A percentile compares a stretch with the other conserved stretches of the same genome.
These are phyloP conservation scores for Muntiacus muntjak DNA, from an alignment of 2,113 vertebrate genomes.

Conservation along the genomic window DNA sequence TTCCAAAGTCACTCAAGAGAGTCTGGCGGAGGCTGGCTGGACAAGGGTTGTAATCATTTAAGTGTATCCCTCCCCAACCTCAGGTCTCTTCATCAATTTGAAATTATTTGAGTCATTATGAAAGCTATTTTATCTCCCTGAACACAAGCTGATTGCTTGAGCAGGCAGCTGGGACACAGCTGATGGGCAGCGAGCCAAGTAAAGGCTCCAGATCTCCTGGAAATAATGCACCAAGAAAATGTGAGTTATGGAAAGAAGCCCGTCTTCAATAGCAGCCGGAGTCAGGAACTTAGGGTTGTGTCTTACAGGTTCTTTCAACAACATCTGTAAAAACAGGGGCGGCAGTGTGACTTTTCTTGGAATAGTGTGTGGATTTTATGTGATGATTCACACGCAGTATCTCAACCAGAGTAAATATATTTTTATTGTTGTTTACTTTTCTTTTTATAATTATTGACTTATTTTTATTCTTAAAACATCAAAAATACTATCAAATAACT, in stretches of 20 bases:
- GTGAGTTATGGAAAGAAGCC: neutral
- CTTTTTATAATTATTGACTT: too few species aligned
- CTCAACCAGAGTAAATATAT: neutral
- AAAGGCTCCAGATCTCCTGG: neutral
- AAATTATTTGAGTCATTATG: neutral
- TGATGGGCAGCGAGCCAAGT: neutral
- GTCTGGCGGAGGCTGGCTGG: neutral
- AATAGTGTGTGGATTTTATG: neutral
- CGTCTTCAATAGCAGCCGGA: accelerated
- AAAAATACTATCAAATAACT: too few species aligned
- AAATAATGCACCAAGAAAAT: neutral
- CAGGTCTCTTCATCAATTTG: neutral
- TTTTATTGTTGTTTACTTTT: neutral
- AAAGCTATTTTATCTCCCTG: neutral
- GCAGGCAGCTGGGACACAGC: neutral
- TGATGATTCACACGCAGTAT: neutral
- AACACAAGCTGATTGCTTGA: neutral
- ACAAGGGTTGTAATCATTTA: too few species aligned
- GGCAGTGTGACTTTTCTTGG: neutral
- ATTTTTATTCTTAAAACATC: too few species aligned
- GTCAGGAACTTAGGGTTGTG: neutral
- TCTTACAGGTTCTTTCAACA: neutral
- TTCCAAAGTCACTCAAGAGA: neutral
- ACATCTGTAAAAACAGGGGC: accelerated
- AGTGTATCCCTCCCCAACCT: neutral